Percentiles rank a stretch among this genome's conserved stretches.
These are phyloP conservation scores for Leptopilina boulardi DNA, from an alignment of 1,140 invertebrate species.

Conservation along the genomic window DNA sequence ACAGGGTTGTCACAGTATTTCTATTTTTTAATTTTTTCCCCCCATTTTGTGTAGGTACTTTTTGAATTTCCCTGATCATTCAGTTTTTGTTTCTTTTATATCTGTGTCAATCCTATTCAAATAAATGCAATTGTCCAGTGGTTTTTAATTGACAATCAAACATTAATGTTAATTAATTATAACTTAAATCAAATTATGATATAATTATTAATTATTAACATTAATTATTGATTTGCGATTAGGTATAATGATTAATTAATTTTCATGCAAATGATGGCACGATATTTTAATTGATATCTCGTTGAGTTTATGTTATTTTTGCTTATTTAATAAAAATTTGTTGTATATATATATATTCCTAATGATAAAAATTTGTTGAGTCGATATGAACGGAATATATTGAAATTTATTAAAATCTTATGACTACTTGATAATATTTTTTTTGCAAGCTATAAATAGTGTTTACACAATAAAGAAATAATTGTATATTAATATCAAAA, in stretches of 20 bases:
- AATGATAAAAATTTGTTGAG: not conserved
- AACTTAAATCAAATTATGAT: no score
- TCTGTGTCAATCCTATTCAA: no score
- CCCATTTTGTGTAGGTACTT: no score
- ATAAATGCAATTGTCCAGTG: constrained; percentile 33
- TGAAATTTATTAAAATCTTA: not conserved
- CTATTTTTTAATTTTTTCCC: no score
- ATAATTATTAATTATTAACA: no score
- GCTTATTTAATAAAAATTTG: not conserved
- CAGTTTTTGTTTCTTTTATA: no score
- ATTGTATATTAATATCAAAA: not conserved
- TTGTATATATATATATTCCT: not conserved
- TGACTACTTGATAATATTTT: not conserved
- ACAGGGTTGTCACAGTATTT: no score
- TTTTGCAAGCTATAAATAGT: not conserved
- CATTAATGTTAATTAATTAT: no score
- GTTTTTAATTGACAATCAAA: not conserved
- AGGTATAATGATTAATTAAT: no score
- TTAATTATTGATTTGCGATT: no score
- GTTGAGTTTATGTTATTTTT: not conserved
- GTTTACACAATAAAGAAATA: not conserved
- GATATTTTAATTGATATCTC: not conserved
- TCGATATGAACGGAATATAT: no score
- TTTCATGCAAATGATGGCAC: not conserved
- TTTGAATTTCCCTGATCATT: no score